Conservation (phyloP, 2,113 vertebrate genomes). For the Echinops telfairi region DNA sequence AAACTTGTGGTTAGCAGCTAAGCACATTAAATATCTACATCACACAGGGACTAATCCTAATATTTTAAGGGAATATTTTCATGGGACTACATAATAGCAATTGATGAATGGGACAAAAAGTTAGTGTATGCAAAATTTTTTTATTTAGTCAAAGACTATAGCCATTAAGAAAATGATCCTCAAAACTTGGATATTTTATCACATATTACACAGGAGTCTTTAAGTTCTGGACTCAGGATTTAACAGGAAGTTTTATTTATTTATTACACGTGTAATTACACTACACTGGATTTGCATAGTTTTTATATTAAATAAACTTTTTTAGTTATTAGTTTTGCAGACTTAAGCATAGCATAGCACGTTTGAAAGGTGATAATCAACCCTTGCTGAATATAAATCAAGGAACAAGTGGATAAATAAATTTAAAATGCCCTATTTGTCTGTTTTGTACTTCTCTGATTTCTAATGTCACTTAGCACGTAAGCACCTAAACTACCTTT, state of each 20-base stretch:
- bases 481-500: background rate
- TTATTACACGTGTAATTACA: background rate
- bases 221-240: background rate
- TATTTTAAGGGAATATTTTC: background rate
- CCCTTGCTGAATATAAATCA: background rate
- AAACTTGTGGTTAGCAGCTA: background rate
- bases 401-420: background rate
- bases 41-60: background rate
- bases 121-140: background rate
- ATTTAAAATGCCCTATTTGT: background rate
- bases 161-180: conserved; percentile 17
- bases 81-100: background rate
- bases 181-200: background rate
- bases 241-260: background rate
- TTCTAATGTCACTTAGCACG: background rate
- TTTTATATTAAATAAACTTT: background rate
- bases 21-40: background rate
- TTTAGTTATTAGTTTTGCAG: background rate
- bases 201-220: conserved; percentile 22
- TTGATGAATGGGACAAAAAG: background rate
- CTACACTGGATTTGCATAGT: conserved; percentile 29
- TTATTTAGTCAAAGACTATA: background rate
- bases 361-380: background rate
- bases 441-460: background rate
- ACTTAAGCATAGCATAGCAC: background rate